phyloP scores from a whole-genome alignment of 2,888 invertebrate species.

The Chalcis sispes region DNA sequence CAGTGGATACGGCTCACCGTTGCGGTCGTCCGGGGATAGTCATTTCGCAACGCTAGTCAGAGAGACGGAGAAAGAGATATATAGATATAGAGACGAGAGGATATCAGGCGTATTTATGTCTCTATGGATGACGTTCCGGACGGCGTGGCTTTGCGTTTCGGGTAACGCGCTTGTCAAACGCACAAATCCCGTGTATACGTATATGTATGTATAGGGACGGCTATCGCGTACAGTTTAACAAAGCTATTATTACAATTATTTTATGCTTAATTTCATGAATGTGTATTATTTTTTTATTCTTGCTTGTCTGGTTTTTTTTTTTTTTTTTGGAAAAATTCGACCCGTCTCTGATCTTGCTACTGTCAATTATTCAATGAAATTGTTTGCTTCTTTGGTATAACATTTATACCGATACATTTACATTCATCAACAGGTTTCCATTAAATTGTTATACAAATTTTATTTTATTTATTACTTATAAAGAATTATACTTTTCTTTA shows the following conservation, averaged over 20 bases:
- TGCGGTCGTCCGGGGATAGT: constrained; percentile 21
- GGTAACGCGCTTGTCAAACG: constrained; percentile 15
- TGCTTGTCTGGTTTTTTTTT: too few relatives aligned
- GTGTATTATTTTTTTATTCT: constrained; percentile 17
- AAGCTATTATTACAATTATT: constrained; percentile 24
- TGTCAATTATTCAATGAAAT: not conserved
- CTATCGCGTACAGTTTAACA: constrained; percentile 9
- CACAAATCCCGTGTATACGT: constrained; percentile 12
- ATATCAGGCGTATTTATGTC: not conserved
- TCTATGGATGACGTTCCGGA: constrained; percentile 39
- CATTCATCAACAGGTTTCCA: too few relatives aligned
- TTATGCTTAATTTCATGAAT: not conserved
- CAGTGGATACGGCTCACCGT: not conserved
- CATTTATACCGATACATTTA: too few relatives aligned
- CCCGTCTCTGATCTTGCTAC: not conserved
- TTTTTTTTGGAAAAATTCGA: too few relatives aligned
- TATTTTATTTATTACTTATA: too few relatives aligned
- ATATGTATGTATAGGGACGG: too few relatives aligned
- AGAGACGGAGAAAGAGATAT: not conserved
- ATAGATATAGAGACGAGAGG: not conserved
- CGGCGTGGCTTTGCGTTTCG: not conserved
- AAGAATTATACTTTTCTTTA: too few relatives aligned
- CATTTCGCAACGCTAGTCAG: constrained; percentile 9
- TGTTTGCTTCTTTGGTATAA: too few relatives aligned
- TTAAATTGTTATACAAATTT: too few relatives aligned